A percentile compares a stretch with the other conserved stretches of the same genome.
These are phyloP conservation scores for Myiozetetes cayanensis DNA, from an alignment of 2,113 vertebrate species.

Conservation along the genomic window DNA sequence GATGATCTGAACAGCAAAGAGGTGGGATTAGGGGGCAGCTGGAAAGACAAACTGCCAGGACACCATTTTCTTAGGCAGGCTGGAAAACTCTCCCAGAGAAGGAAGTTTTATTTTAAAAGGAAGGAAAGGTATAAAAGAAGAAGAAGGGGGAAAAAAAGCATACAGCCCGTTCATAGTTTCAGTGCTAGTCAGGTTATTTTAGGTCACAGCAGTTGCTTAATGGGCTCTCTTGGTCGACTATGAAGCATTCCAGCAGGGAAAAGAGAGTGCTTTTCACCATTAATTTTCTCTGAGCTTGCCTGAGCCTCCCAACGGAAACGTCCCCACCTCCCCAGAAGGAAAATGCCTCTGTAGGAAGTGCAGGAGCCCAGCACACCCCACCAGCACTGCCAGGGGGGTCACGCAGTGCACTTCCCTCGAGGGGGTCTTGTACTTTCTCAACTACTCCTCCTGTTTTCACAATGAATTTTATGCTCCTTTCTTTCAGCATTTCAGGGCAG, in stretches of 20 bases:
- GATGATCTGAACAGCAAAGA: not conserved
- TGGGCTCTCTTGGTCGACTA: not conserved
- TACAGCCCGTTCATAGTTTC: not conserved
- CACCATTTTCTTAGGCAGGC: not conserved
- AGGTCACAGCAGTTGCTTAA: constrained; percentile 29
- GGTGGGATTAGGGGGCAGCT: not conserved
- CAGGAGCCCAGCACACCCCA: not conserved
- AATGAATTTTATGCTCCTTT: fast-evolving
- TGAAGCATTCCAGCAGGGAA: constrained; percentile 16
- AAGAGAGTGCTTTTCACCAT: constrained; percentile 32
- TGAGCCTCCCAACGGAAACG: constrained; percentile 1
- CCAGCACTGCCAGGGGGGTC: not conserved
- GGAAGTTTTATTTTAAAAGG: not conserved
- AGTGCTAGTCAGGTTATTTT: not conserved
- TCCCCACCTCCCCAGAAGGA: not conserved
- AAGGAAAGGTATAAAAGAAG: not conserved
- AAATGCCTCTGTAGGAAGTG: not conserved
- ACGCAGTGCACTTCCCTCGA: not conserved
- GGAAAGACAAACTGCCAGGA: not conserved
- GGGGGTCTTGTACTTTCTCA: not conserved
- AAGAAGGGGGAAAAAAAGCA: not conserved
- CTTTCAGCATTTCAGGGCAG: not conserved
- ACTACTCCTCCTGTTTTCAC: not conserved
- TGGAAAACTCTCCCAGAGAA: not conserved
- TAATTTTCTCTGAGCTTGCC: constrained; percentile 25